These are phyloP conservation scores for Papilio protenor DNA, from an alignment of 2,888 invertebrate genomes.

Conservation along the genomic window DNA sequence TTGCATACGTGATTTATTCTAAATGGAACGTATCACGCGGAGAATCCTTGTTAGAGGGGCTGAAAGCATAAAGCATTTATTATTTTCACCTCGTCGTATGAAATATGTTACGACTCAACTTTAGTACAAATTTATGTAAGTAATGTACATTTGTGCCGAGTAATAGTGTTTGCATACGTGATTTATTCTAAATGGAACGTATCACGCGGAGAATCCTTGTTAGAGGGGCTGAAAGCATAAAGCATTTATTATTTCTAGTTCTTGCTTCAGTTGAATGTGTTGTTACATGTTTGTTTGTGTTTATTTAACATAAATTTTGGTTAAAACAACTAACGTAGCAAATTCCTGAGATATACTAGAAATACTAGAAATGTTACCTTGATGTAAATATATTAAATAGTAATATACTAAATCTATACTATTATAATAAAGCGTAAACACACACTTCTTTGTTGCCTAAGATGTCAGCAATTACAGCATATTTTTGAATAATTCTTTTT, in stretches of 20 bases:
- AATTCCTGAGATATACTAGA: not conserved
- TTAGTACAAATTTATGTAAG: slow-evolving; percentile 28
- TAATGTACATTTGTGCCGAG: slow-evolving; percentile 31
- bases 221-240: slow-evolving; percentile 30
- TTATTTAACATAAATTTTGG: slow-evolving; percentile 1
- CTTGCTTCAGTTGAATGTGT: slow-evolving; percentile 11
- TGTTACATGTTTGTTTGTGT: slow-evolving; percentile 7
- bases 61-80: slow-evolving; percentile 33
- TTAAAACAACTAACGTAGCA: not conserved
- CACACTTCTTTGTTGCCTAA: too few relatives aligned
- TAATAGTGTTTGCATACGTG: slow-evolving; percentile 38
- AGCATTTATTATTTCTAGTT: slow-evolving; percentile 29
- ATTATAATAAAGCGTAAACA: too few relatives aligned
- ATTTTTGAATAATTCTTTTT: too few relatives aligned
- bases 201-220: slow-evolving; percentile 34
- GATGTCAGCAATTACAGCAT: too few relatives aligned
- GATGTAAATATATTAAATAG: too few relatives aligned
- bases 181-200: slow-evolving; percentile 37
- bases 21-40: slow-evolving; percentile 35
- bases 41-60: slow-evolving; percentile 32
- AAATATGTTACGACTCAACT: slow-evolving; percentile 15
- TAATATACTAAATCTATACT: too few relatives aligned
- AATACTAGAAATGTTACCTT: not conserved
- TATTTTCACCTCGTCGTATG: not conserved
- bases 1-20: slow-evolving; percentile 37